A percentile compares a stretch with the other conserved stretches of the same genome.
Evolutionary conservation across 2,113 vertebrate species (phyloP).

Genomic region (Siniperca chuatsi): DNA sequence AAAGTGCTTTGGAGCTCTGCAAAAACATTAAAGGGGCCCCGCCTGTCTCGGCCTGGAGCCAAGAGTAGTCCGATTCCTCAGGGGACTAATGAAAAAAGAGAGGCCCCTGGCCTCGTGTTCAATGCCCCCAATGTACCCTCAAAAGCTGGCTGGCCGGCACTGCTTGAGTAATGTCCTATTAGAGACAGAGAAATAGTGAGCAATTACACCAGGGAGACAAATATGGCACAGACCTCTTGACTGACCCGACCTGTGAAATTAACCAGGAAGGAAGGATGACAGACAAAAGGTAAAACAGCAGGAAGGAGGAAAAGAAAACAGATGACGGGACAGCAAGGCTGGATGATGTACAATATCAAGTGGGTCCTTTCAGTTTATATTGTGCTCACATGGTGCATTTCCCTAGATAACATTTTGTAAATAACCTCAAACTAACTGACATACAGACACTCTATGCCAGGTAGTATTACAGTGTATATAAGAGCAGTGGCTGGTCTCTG

Average conservation of each 20-base stretch:
- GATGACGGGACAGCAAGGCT: not conserved
- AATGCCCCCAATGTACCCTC: conserved; percentile 47
- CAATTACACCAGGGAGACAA: conserved; percentile 75
- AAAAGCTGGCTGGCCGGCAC: conserved; percentile 36
- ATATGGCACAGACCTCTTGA: conserved; percentile 62
- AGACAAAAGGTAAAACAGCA: conserved; percentile 53
- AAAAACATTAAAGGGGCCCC: conserved; percentile 77
- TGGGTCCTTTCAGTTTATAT: not conserved
- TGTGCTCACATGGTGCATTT: not conserved
- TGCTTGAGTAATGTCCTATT: conserved; percentile 66
- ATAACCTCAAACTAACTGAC: not conserved
- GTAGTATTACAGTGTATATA: not conserved
- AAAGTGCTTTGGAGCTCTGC: conserved; percentile 81
- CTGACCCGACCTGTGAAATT: conserved; percentile 58
- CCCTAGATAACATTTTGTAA: not conserved
- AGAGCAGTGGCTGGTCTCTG: not conserved
- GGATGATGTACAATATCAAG: not conserved
- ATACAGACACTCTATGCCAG: not conserved
- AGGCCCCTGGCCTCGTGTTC: conserved; percentile 30
- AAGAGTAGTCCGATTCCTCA: conserved; percentile 59
- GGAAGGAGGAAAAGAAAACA: conserved; percentile 24
- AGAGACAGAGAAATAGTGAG: conserved; percentile 66
- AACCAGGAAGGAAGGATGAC: conserved; percentile 71
- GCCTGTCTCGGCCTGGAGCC: conserved; percentile 63
- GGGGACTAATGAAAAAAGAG: conserved; percentile 79